Conservation (phyloP, 2,888 invertebrate species). For the Drosophila prostipennis region DNA sequence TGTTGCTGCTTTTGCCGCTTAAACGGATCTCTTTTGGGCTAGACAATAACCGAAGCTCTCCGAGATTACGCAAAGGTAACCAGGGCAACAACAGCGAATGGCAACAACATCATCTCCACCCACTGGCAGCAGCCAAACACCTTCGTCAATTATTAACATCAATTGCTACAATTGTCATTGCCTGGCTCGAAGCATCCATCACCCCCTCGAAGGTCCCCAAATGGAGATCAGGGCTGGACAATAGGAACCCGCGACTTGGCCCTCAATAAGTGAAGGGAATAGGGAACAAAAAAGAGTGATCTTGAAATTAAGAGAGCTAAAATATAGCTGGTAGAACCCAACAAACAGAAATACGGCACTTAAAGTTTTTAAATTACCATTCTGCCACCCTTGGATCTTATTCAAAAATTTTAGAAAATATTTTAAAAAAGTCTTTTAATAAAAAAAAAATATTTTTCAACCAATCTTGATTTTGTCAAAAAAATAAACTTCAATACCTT, state of each 20-base stretch:
- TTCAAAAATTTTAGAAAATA: too few species aligned
- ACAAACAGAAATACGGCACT: too few species aligned
- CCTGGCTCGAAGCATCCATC: constrained; percentile 50
- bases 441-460: too few species aligned
- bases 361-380: too few species aligned
- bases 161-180: constrained; percentile 82
- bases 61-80: constrained; percentile 78
- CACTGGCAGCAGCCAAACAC: constrained; percentile 62
- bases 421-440: too few species aligned
- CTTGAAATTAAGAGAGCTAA: too few species aligned
- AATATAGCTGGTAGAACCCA: too few species aligned
- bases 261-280: constrained; percentile 18
- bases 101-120: constrained; percentile 53
- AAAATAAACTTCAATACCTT: not conserved
- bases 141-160: constrained; percentile 81
- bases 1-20: constrained; percentile 44
- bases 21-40: constrained; percentile 75
- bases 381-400: too few species aligned
- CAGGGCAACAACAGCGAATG: constrained; percentile 35
- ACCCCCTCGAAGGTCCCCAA: constrained; percentile 25
- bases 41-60: constrained; percentile 58
- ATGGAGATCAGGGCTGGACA: constrained; percentile 28
- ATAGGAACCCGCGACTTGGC: not conserved
- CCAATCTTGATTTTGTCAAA: too few species aligned
- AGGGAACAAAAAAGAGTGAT: not conserved